phyloP scores from a whole-genome alignment of 2,888 invertebrate genomes.

The Heliconius aoede region DNA sequence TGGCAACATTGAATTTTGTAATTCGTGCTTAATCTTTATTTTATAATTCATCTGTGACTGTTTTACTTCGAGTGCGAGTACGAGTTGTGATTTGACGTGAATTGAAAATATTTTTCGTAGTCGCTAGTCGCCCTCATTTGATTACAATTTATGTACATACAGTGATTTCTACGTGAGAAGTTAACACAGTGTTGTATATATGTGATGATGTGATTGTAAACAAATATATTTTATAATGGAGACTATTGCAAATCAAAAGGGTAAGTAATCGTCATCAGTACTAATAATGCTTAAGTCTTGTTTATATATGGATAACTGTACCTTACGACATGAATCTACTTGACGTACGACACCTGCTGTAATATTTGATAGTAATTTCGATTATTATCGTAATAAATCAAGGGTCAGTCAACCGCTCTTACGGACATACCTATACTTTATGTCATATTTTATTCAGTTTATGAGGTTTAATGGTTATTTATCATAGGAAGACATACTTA shows the following conservation, averaged over 20 bases:
- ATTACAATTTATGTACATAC: conserved; percentile 49
- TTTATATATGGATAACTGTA: conserved; percentile 81
- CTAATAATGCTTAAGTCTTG: conserved; percentile 61
- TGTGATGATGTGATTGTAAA: conserved; percentile 76
- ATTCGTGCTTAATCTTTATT: neutral
- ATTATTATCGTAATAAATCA: conserved; percentile 41
- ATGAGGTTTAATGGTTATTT: conserved; percentile 15
- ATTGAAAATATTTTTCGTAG: conserved; percentile 54
- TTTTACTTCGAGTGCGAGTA: neutral
- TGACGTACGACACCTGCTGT: conserved; percentile 60
- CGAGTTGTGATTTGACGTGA: conserved; percentile 43
- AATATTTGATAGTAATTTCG: conserved; percentile 48
- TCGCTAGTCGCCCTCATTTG: conserved; percentile 63
- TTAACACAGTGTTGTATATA: conserved; percentile 34
- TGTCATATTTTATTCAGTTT: conserved; percentile 23
- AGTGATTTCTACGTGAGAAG: conserved; percentile 35
- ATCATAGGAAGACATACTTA: conserved; percentile 42
- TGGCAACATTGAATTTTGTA: conserved; percentile 10
- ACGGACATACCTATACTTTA: conserved; percentile 34
- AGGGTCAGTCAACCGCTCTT: conserved; percentile 36
- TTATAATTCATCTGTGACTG: conserved; percentile 10
- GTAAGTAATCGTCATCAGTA: conserved; percentile 65
- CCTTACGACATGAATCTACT: conserved; percentile 66
- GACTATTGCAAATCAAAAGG: conserved; percentile 77
- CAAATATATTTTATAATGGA: conserved; percentile 69